Evolutionary conservation across 2,797 vertebrate species (phyloP), one percentile per base, ranked within the genome.

Genomic region (Neopelma chrysocephalum): DNA sequence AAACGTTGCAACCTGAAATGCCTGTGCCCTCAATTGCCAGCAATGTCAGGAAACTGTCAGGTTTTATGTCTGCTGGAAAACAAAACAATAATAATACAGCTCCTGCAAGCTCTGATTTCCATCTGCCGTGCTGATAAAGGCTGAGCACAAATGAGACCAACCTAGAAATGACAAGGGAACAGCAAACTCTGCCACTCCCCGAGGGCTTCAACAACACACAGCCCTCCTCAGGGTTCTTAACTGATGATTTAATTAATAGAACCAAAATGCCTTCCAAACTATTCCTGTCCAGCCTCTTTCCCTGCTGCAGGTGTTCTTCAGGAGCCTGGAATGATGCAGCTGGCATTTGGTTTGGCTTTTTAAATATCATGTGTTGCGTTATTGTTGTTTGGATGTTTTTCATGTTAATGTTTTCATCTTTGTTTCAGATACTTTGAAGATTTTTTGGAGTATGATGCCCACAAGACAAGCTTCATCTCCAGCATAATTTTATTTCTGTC

Each of bases 101-200:
- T 82, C 71, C 76, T 88, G 72, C 72, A 64, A 45, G 34, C 76
- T 70, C 61, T 83, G 80, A 93, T 94, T 93, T 94, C 78, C 87
- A 70, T 57, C 82, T 92, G 92, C 84, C 12, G 0, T 71, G 69
- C 58, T 90, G 94, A 91, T 56, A 89, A 87, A 83, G 53, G 34
- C 56, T 90, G 75, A 89, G 57, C 60, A 79, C 87, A 82, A 80
- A 94, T 71, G 26, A 91, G 76, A 71, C 75, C 75, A 72, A 56
- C 66, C 58, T 65, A 36, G 62, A 73, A 94, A 70, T 31, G 51
- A 84, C 42, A 92, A 38, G 62, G n/a, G 57, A 94, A 75, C 53
- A 65, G 50, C 66, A 76, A 25, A 19, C 48, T 89, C 81, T 36
- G 84, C 40, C 42, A 62, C 60, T 78, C 40, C 36, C 22, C 0